These are phyloP conservation scores for Aptenodytes forsteri DNA, from an alignment of 2,113 vertebrate species.

Conservation along the genomic window DNA sequence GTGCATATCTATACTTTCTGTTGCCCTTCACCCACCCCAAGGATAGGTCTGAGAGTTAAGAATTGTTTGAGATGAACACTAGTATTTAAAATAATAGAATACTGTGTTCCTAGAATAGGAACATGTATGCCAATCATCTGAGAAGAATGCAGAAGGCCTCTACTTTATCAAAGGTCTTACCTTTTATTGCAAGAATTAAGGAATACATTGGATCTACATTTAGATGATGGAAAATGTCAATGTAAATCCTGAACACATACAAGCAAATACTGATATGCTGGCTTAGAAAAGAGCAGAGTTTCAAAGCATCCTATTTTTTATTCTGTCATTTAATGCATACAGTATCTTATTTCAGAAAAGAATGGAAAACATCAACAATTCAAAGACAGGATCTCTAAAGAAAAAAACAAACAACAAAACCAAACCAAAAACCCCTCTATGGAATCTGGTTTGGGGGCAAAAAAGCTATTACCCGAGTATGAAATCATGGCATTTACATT, in stretches of 20 bases:
- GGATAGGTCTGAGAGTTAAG: background rate
- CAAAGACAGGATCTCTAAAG: background rate
- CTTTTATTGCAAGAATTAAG: background rate
- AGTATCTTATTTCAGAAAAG: background rate
- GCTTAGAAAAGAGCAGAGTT: background rate
- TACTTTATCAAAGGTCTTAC: background rate
- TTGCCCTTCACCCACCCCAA: background rate
- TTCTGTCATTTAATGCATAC: background rate
- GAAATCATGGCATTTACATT: background rate
- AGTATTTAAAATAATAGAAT: background rate
- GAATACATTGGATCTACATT: background rate
- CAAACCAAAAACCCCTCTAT: background rate
- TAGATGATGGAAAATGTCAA: background rate
- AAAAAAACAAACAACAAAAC: background rate
- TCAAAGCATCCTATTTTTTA: background rate
- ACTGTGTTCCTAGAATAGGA: background rate
- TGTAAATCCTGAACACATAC: background rate
- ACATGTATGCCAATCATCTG: background rate
- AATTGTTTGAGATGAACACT: background rate
- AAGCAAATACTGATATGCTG: background rate
- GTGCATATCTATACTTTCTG: background rate
- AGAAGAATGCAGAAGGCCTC: background rate
- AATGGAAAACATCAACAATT: background rate
- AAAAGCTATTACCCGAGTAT: background rate
- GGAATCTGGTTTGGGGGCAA: background rate